These are phyloP conservation scores for Zaprionus nigranus DNA, from an alignment of 1,140 invertebrate genomes.

Conservation along the genomic window DNA sequence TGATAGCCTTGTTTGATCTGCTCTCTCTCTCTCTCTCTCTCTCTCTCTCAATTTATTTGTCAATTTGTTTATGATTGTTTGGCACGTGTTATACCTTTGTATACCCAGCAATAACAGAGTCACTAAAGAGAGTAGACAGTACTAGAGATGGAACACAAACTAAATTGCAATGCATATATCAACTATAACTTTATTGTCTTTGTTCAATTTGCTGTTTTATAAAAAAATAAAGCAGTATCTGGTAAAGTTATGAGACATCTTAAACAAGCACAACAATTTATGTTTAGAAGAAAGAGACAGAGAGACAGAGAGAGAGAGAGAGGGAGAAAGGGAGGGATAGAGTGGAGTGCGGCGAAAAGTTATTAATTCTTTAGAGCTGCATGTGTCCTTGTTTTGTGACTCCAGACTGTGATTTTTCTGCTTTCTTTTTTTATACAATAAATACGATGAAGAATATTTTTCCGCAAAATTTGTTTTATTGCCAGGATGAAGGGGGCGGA, in stretches of 20 bases:
- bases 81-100: slow-evolving; percentile 26
- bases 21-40: background rate
- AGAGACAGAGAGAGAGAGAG: background rate
- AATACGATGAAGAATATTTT: slow-evolving; percentile 50
- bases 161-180: slow-evolving; percentile 53
- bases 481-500: slow-evolving; percentile 14
- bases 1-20: slow-evolving; percentile 44
- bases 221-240: background rate
- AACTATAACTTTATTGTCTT: slow-evolving; percentile 76
- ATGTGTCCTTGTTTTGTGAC: slow-evolving; percentile 22
- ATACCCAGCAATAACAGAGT: background rate
- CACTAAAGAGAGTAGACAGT: too few species aligned
- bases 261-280: slow-evolving; percentile 54
- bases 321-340: background rate
- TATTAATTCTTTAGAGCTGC: slow-evolving; percentile 60
- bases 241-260: background rate
- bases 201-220: slow-evolving; percentile 38
- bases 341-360: background rate
- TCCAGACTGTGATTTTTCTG: slow-evolving; percentile 35
- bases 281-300: slow-evolving; percentile 6
- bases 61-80: slow-evolving; percentile 42
- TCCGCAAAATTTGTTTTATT: slow-evolving; percentile 76
- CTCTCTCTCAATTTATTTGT: slow-evolving; percentile 11
- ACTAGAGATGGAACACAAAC: too few species aligned
- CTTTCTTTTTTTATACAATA: slow-evolving; percentile 25